These are phyloP conservation scores for Drosophila niveifrons DNA, from an alignment of 2,888 invertebrate genomes.

Conservation along the genomic window DNA sequence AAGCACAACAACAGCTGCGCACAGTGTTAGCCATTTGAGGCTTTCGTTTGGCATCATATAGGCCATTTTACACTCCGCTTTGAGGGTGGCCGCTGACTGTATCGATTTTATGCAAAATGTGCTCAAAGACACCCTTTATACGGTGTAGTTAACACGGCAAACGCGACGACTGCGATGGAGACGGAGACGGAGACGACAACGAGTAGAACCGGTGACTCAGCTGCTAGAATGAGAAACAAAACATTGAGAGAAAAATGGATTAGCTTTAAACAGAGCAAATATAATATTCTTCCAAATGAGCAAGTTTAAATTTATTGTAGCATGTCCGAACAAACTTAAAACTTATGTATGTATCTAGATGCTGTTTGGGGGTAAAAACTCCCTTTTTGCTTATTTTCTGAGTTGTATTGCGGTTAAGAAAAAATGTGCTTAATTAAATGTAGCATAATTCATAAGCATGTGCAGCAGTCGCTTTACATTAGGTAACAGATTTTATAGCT, in stretches of 20 bases:
- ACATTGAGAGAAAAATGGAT: conserved; percentile 15
- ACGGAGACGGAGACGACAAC: background rate
- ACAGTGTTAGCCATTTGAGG: conserved; percentile 83
- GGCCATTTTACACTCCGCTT: conserved; percentile 68
- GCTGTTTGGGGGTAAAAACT: background rate
- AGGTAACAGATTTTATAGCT: background rate
- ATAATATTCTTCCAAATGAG: background rate
- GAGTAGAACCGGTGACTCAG: conserved; percentile 54
- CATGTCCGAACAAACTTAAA: background rate
- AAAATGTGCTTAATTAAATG: background rate
- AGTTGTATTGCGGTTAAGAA: background rate
- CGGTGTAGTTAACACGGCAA: conserved; percentile 2
- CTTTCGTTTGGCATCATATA: conserved; percentile 75
- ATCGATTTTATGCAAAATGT: conserved; percentile 72
- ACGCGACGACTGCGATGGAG: conserved; percentile 34
- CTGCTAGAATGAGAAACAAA: conserved; percentile 44
- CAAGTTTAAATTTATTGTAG: conserved; percentile 7
- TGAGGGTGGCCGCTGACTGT: conserved; percentile 50
- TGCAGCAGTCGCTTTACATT: background rate
- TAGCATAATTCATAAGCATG: background rate
- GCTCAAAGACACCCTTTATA: conserved; percentile 53
- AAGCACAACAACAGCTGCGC: conserved; percentile 80
- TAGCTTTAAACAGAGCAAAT: conserved; percentile 8
- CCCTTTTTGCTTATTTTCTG: background rate
- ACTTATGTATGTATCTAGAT: background rate